Conservation (phyloP, 2,888 invertebrate genomes). For the Drosophila pseudotakahashii region DNA sequence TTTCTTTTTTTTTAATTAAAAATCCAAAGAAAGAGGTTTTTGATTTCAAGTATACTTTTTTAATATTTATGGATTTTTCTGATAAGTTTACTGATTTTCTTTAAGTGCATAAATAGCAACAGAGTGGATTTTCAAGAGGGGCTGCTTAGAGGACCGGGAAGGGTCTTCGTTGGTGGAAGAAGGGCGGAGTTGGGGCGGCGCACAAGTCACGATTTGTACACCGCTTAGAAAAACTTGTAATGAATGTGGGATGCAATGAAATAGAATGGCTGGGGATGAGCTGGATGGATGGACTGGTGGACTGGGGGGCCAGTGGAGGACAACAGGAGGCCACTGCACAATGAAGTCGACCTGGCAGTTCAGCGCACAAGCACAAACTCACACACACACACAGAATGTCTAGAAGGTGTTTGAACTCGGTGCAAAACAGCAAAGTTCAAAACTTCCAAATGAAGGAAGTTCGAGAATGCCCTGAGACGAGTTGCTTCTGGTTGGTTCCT, state of each 20-base stretch:
- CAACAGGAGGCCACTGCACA: slow-evolving; percentile 31
- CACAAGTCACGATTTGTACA: slow-evolving; percentile 67
- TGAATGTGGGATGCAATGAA: slow-evolving; percentile 53
- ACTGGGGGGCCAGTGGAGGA: slow-evolving; percentile 7
- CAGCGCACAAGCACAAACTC: slow-evolving; percentile 6
- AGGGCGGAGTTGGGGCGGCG: slow-evolving; percentile 29
- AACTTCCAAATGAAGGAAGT: slow-evolving; percentile 38
- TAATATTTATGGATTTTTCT: too few species aligned
- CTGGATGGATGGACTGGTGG: slow-evolving; percentile 7
- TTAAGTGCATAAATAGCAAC: slow-evolving; percentile 12
- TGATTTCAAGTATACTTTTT: too few species aligned
- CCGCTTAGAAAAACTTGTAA: slow-evolving; percentile 62
- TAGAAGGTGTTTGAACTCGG: slow-evolving; percentile 64
- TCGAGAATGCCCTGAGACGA: slow-evolving; percentile 35
- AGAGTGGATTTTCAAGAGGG: slow-evolving; percentile 27
- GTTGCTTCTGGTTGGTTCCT: slow-evolving; percentile 3
- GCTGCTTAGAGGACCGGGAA: background rate
- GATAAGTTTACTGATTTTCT: too few species aligned
- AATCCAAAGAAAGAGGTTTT: too few species aligned
- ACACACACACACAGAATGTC: background rate
- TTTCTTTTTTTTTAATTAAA: too few species aligned
- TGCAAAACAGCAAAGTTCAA: slow-evolving; percentile 42
- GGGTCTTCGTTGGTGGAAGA: slow-evolving; percentile 1
- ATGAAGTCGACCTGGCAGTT: slow-evolving; percentile 43
- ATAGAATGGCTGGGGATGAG: slow-evolving; percentile 30